These are phyloP conservation scores for Epizoanthus stellaris DNA, from an alignment of 92 coral and sea anemone species.

Conservation along the genomic window DNA sequence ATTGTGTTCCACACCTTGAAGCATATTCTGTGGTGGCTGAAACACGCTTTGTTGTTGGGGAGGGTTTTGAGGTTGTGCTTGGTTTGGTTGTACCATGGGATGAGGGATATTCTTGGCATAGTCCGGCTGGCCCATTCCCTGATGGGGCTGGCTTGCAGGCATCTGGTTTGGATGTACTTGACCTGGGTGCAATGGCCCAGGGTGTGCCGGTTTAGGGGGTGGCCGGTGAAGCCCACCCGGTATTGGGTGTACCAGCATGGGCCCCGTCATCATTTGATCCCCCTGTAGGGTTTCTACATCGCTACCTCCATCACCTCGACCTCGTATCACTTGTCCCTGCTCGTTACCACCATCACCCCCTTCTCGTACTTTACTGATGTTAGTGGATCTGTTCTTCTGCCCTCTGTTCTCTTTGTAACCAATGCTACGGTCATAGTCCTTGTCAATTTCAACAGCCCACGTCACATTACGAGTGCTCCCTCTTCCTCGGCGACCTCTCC, in stretches of 20 bases:
- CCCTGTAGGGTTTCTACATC: slow-evolving; percentile 58
- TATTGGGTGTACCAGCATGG: slow-evolving; percentile 39
- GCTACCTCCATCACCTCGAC: slow-evolving; percentile 78
- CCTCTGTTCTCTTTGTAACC: slow-evolving; percentile 71
- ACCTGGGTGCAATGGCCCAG: slow-evolving; percentile 13
- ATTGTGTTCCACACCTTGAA: slow-evolving; percentile 38
- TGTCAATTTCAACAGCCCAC: slow-evolving; percentile 96
- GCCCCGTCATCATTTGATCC: slow-evolving; percentile 50
- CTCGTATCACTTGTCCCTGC: slow-evolving; percentile 66
- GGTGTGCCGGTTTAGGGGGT: slow-evolving; percentile 19
- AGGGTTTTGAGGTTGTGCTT: not conserved
- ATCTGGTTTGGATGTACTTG: slow-evolving; percentile 7
- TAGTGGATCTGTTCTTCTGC: slow-evolving; percentile 53
- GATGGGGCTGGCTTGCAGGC: slow-evolving; percentile 20
- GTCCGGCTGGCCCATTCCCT: slow-evolving; percentile 28
- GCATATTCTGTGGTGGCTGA: slow-evolving; percentile 41
- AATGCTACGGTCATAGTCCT: slow-evolving; percentile 90
- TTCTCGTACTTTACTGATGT: slow-evolving; percentile 77
- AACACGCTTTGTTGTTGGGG: slow-evolving; percentile 19
- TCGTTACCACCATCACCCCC: slow-evolving; percentile 82
- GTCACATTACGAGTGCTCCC: slow-evolving; percentile 83
- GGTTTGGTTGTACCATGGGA: slow-evolving; percentile 25
- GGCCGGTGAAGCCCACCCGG: slow-evolving; percentile 27
- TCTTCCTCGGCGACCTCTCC: slow-evolving; percentile 72
- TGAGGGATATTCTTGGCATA: slow-evolving; percentile 17